Conservation (phyloP, 2,797 vertebrate species). For the Sebastes glaucus region DNA sequence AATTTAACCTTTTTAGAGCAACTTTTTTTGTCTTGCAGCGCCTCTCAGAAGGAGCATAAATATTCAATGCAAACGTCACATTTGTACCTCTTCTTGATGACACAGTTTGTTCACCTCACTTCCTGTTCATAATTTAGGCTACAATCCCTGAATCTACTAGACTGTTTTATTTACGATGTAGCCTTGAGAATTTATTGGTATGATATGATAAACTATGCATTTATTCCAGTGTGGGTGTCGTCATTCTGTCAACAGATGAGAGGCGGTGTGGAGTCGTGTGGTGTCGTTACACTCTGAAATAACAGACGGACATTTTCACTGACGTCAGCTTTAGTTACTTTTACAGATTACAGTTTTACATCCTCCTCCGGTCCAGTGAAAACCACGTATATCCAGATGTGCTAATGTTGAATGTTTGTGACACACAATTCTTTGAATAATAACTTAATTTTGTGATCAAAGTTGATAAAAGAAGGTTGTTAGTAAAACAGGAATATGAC, state of each 20-base stretch:
- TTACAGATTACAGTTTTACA: no score
- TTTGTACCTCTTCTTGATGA: conserved; percentile 51
- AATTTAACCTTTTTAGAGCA: conserved; percentile 55
- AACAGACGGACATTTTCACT: background rate
- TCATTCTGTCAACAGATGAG: conserved; percentile 37
- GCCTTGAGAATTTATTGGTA: conserved; percentile 62
- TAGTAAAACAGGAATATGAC: no score
- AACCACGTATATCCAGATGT: background rate
- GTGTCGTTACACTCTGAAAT: background rate
- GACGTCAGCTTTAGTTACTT: background rate
- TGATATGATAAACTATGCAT: conserved; percentile 81
- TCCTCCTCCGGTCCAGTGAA: background rate
- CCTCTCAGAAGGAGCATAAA: conserved; percentile 41
- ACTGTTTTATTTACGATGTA: conserved; percentile 72
- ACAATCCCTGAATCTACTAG: conserved; percentile 34
- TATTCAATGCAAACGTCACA: conserved; percentile 30
- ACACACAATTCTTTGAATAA: no score
- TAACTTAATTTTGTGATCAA: no score
- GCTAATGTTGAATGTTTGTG: background rate
- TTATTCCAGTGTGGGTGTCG: conserved; percentile 66
- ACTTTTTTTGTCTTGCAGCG: conserved; percentile 39
- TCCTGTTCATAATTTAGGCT: conserved; percentile 50
- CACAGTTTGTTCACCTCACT: conserved; percentile 51
- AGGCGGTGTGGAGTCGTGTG: background rate
- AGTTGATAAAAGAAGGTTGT: no score